Evolutionary conservation across 2,797 vertebrate species (phyloP).

Genomic region (Tachyglossus aculeatus): DNA sequence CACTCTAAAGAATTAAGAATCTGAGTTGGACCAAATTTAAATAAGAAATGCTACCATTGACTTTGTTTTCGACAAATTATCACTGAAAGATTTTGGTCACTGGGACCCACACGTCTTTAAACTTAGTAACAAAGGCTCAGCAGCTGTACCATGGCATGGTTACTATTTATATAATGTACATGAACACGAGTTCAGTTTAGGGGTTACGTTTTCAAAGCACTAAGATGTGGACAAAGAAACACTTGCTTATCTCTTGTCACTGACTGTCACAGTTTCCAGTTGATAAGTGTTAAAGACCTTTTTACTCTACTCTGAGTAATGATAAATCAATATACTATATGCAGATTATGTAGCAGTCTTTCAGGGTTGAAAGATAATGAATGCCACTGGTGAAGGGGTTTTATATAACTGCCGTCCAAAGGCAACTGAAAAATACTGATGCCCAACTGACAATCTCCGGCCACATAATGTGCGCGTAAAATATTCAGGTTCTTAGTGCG

Average conservation of each 20-base stretch:
- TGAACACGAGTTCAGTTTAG: not conserved
- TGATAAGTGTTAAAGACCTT: conserved; percentile 10
- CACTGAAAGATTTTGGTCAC: conserved; percentile 27
- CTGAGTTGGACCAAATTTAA: conserved; percentile 2
- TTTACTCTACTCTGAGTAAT: not conserved
- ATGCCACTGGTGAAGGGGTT: too few species aligned
- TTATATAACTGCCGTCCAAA: too few species aligned
- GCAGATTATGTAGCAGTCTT: too few species aligned
- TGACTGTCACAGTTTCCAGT: conserved; percentile 1
- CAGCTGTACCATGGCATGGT: not conserved
- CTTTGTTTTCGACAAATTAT: conserved; percentile 46
- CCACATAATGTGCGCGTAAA: too few species aligned
- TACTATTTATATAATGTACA: not conserved
- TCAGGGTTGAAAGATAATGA: too few species aligned
- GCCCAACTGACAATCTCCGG: too few species aligned
- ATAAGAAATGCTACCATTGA: conserved; percentile 48
- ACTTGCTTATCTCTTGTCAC: not conserved
- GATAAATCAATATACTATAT: conserved; percentile 6
- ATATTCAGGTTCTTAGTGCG: too few species aligned
- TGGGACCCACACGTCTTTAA: conserved; percentile 21
- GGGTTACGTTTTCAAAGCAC: not conserved
- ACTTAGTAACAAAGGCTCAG: conserved; percentile 14
- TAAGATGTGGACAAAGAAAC: conserved; percentile 23
- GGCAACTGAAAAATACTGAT: too few species aligned
- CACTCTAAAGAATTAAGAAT: conserved; percentile 23